A percentile compares a stretch with the other conserved stretches of the same genome.
Evolutionary conservation across 2,888 invertebrate species (phyloP).

Genomic region (Drosophila vallismaia): DNA sequence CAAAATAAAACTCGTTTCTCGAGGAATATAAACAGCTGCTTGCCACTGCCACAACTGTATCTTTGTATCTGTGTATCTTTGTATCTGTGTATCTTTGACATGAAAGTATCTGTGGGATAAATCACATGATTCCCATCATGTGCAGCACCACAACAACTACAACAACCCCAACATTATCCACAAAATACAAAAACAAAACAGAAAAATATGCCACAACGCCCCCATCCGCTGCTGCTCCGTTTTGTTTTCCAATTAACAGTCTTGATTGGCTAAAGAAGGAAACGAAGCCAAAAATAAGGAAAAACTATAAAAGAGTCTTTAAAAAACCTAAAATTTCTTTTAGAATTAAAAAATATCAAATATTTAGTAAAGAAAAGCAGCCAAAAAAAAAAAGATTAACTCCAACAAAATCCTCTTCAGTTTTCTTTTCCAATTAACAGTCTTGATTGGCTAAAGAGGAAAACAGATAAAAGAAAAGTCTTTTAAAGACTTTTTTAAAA

Average conservation of each 20-base stretch:
- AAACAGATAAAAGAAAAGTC: too few relatives aligned
- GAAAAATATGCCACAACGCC: background rate
- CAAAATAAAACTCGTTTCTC: constrained; percentile 54
- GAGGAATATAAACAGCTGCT: constrained; percentile 47
- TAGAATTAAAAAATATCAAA: too few relatives aligned
- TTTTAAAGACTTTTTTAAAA: too few relatives aligned
- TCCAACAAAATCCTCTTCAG: too few relatives aligned
- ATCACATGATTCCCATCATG: constrained; percentile 74
- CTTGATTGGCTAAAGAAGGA: background rate
- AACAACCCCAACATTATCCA: constrained; percentile 27
- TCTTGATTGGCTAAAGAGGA: background rate
- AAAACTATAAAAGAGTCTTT: too few relatives aligned
- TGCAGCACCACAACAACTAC: constrained; percentile 34
- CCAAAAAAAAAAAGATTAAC: too few relatives aligned
- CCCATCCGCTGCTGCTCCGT: background rate
- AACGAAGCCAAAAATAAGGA: background rate
- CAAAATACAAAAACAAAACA: background rate
- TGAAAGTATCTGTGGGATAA: constrained; percentile 37
- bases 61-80: background rate
- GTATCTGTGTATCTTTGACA: background rate
- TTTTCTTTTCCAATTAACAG: background rate
- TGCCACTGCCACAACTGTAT: constrained; percentile 20
- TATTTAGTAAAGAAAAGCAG: too few relatives aligned
- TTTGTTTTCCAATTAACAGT: constrained; percentile 4
- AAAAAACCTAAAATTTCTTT: too few relatives aligned